Base-by-base conservation (phyloP, 2,797 vertebrate genomes). In the Brachymystax lenok region DNA sequence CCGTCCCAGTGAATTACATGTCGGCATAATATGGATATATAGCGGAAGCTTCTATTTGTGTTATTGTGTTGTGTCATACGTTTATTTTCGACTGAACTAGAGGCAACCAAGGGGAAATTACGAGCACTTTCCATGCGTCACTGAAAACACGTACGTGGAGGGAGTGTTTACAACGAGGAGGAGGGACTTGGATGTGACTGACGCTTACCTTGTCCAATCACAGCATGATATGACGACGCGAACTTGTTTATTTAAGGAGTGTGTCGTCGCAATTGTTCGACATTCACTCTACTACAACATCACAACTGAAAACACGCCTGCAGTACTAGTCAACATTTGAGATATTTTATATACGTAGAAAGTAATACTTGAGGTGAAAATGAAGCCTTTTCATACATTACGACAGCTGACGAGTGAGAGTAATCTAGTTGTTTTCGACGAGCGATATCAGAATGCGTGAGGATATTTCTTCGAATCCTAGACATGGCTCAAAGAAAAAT, bases 391-490 rank as follows among this genome's bases (percentile, higher is more conserved):
- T 12, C 69, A 83, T 13, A 68, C 54, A 69, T 73, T 80, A 81
- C 40, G 40, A 46, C 56, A 77, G 63, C 84, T 83, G 90, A 76
- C 78, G 77, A 78, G 28, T 79, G 89, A 82, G 73, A 82, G 84
- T 64, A 87, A 76, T 85, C 83, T 74, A 27, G 73, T 83, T 77
- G 83, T 88, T 82, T 91, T 92, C 19, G 86, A 87, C 84, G 87
- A 94, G 75, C 92, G 93, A 35, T 95, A 93, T 33, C 92, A 92
- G 78, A 94, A 94, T 89, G 94, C 93, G 91, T 95, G 94, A 94
- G 79, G 71, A 30, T 27, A 3, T 13, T 19, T 52, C 27, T 21
- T 2, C 2, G 40, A 46, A 12, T 12, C 2, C 12, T 46, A 46
- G 40, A 46, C 40, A 46, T 46, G 40, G 0, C 3, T 67, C 64